Evolutionary conservation across 2,888 invertebrate genomes (phyloP).

Genomic region (Unio delphinus): DNA sequence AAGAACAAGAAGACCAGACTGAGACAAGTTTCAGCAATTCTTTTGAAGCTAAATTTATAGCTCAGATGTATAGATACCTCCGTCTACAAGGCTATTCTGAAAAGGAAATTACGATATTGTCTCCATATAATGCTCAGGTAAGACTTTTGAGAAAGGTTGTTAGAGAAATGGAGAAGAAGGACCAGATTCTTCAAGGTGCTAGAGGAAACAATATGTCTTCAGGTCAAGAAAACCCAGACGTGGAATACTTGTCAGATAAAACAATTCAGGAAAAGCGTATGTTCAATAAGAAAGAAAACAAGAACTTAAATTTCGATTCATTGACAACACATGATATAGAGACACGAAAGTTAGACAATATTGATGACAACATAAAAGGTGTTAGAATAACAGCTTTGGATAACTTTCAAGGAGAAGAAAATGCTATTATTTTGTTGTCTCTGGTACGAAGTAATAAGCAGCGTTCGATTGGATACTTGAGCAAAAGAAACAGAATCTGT

Average conservation of each 20-base stretch:
- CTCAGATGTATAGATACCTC: slow-evolving; percentile 52
- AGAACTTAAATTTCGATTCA: too few species aligned
- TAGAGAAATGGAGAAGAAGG: slow-evolving; percentile 56
- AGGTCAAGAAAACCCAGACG: too few species aligned
- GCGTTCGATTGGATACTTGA: slow-evolving; percentile 57
- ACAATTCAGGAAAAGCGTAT: too few species aligned
- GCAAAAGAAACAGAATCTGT: slow-evolving; percentile 61
- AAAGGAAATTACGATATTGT: slow-evolving; percentile 59
- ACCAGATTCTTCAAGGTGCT: slow-evolving; percentile 74
- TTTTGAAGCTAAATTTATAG: slow-evolving; percentile 14
- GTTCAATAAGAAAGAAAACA: too few species aligned
- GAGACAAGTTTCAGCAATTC: slow-evolving; percentile 14
- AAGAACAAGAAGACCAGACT: slow-evolving; percentile 1
- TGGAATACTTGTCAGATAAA: too few species aligned
- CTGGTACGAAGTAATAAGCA: slow-evolving; percentile 62
- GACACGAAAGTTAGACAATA: not conserved
- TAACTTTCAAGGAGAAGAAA: slow-evolving; percentile 68
- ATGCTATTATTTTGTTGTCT: slow-evolving; percentile 66
- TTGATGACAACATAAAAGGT: slow-evolving; percentile 10
- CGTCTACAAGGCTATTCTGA: slow-evolving; percentile 56
- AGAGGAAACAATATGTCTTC: slow-evolving; percentile 2
- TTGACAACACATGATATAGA: too few species aligned
- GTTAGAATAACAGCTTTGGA: slow-evolving; percentile 58
- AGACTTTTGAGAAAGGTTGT: slow-evolving; percentile 36
- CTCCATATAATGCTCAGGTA: slow-evolving; percentile 64